phyloP scores from a whole-genome alignment of 2,113 vertebrate genomes.

The Cheirogaleus medius region DNA sequence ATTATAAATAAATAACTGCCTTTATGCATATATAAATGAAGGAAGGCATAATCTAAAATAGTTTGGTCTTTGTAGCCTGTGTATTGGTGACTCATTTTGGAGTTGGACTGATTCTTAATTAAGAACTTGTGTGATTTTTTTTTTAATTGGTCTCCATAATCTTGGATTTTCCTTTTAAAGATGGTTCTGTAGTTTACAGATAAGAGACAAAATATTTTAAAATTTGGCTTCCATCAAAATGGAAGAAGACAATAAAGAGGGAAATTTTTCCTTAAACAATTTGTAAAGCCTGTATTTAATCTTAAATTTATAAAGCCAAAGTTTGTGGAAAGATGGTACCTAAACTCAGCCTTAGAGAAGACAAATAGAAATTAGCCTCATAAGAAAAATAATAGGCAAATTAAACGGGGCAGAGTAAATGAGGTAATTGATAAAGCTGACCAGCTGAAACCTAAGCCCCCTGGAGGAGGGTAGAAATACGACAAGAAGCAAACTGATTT shows the following conservation, averaged over 20 bases:
- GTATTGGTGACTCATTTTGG: not conserved
- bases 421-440: not conserved
- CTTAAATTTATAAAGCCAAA: not conserved
- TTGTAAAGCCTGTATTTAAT: not conserved
- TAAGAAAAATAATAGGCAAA: not conserved
- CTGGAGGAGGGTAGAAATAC: not conserved
- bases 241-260: not conserved
- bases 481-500: not conserved
- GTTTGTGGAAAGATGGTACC: not conserved
- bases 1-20: not conserved
- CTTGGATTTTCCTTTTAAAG: constrained; percentile 26
- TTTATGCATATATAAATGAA: not conserved
- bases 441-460: not conserved
- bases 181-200: not conserved
- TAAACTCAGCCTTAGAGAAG: not conserved
- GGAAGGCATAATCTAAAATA: not conserved
- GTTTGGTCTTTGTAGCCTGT: not conserved
- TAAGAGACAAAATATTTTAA: not conserved
- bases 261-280: not conserved
- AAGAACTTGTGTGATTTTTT: not conserved
- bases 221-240: not conserved
- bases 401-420: not conserved
- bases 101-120: not conserved
- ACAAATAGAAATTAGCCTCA: not conserved
- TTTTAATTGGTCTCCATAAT: not conserved